A percentile compares a stretch with the other conserved stretches of the same genome.
Conservation (phyloP, 2,113 vertebrate genomes). For the Theristicus caerulescens region DNA sequence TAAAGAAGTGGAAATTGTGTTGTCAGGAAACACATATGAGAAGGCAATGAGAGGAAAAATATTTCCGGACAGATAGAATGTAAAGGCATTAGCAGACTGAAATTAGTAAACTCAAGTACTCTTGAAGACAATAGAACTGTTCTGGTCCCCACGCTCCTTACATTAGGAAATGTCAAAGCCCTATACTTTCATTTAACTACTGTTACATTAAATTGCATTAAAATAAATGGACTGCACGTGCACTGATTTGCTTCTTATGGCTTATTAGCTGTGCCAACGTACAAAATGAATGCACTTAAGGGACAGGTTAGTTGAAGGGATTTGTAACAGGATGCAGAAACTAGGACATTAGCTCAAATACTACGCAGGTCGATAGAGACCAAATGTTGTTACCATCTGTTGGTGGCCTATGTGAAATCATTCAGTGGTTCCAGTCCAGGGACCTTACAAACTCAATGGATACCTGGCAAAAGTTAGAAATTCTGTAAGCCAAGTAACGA, state of each 20-base stretch:
- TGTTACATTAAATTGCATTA: not conserved
- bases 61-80: not conserved
- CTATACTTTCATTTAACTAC: not conserved
- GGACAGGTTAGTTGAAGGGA: not conserved
- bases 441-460: not conserved
- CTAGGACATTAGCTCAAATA: constrained; percentile 26
- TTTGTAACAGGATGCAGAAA: constrained; percentile 34
- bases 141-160: not conserved
- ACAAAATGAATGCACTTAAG: not conserved
- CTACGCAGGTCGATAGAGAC: constrained; percentile 8
- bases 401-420: constrained; percentile 29
- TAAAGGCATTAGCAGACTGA: not conserved
- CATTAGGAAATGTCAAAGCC: not conserved
- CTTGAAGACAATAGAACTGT: not conserved
- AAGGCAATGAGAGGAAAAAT: not conserved
- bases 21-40: not conserved
- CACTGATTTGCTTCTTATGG: not conserved
- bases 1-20: not conserved
- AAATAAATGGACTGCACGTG: not conserved
- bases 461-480: constrained; percentile 31
- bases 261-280: not conserved
- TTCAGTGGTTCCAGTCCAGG: constrained; percentile 2
- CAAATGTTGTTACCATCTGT: constrained; percentile 59
- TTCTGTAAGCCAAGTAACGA: not conserved
- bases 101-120: not conserved